Conservation (phyloP, 2,113 vertebrate species). For the Scortum barcoo region DNA sequence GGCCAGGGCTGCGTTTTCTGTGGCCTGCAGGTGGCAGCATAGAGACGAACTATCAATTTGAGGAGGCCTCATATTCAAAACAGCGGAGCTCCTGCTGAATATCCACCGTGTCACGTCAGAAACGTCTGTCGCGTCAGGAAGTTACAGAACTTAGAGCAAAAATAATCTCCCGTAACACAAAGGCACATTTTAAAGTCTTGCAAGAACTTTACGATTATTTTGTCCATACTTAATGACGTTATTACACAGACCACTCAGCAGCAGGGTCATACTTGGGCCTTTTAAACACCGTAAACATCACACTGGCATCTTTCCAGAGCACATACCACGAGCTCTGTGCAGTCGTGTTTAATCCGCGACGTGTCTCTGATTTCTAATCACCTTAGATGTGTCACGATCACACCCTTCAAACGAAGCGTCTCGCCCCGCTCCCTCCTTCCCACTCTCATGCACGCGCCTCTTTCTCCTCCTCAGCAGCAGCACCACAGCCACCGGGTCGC, state of each 20-base stretch:
- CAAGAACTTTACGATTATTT: background rate
- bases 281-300: background rate
- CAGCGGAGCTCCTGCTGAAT: conserved; percentile 42
- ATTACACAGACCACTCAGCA: conserved; percentile 23
- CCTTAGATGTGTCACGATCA: conserved; percentile 28
- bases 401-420: conserved; percentile 25
- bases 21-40: conserved; percentile 78
- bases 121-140: background rate
- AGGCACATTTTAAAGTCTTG: background rate
- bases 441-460: conserved; percentile 72
- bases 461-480: conserved; percentile 78
- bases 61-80: conserved; percentile 70
- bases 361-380: conserved; percentile 43
- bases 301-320: background rate
- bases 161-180: background rate
- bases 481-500: conserved; percentile 80
- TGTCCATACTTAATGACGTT: background rate
- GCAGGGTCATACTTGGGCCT: background rate
- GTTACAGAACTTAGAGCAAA: background rate
- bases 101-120: conserved; percentile 28
- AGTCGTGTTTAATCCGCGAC: background rate
- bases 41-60: conserved; percentile 36
- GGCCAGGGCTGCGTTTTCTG: background rate
- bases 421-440: conserved; percentile 76
- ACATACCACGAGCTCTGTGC: background rate